Percentiles rank a stretch among this genome's conserved stretches.
Conservation (phyloP, 2,888 invertebrate species). For the Epinotia nisella region DNA sequence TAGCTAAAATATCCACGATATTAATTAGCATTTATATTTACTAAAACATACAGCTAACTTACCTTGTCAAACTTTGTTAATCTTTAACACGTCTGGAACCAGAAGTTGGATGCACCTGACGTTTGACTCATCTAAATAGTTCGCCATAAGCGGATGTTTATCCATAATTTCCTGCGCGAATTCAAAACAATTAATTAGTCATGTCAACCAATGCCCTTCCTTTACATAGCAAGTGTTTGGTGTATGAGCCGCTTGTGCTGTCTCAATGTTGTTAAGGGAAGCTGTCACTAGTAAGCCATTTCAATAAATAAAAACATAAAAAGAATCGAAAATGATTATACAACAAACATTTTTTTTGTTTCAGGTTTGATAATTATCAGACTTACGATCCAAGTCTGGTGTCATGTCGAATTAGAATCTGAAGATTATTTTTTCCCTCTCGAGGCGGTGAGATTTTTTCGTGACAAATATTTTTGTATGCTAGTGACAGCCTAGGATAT, state of each 20-base stretch:
- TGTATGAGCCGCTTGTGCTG: conserved; percentile 53
- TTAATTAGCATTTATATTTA: too few species aligned
- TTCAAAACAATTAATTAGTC: conserved; percentile 60
- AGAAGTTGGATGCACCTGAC: conserved; percentile 54
- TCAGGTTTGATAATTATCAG: conserved; percentile 68
- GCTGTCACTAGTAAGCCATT: conserved; percentile 64
- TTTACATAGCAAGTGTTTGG: conserved; percentile 57
- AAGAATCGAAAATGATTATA: neutral
- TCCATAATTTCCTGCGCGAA: conserved; percentile 68
- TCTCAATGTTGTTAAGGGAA: conserved; percentile 68
- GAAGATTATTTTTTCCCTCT: conserved; percentile 80
- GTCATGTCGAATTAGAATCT: conserved; percentile 78
- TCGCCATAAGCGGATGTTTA: conserved; percentile 62
- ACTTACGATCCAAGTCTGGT: conserved; percentile 67
- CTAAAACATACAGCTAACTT: too few species aligned
- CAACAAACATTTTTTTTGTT: conserved; percentile 44
- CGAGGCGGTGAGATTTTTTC: conserved; percentile 52
- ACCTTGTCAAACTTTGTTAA: neutral
- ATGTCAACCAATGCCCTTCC: conserved; percentile 61
- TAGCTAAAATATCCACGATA: too few species aligned
- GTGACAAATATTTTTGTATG: conserved; percentile 53
- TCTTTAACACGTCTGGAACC: neutral
- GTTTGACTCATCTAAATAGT: conserved; percentile 56
- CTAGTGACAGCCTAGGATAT: neutral
- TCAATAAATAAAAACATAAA: neutral